Conservation (phyloP, 1,140 invertebrate genomes). For the Papilio xuthus region DNA sequence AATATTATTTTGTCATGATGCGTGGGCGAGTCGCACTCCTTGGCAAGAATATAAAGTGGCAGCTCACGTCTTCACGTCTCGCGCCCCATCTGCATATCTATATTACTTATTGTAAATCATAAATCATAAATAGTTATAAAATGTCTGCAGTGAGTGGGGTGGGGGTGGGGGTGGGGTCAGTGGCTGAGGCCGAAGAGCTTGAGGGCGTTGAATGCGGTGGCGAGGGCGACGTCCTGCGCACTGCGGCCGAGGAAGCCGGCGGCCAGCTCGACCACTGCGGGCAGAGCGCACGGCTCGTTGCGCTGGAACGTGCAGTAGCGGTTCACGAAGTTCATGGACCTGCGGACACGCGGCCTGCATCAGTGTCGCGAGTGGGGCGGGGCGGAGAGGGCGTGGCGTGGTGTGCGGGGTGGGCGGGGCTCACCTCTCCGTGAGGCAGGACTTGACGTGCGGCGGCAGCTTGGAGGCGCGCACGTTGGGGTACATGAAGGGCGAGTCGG, state of each 20-base stretch:
- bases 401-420: too few species aligned
- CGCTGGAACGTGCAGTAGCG: conserved; percentile 96
- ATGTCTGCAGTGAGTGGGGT: too few species aligned
- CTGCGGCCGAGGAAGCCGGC: conserved; percentile 93
- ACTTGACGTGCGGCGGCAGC: conserved; percentile 92
- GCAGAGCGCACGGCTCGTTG: conserved; percentile 97
- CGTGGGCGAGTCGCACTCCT: too few species aligned
- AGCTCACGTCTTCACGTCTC: not conserved
- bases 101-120: too few species aligned
- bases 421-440: conserved; percentile 91
- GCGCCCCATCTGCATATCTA: not conserved
- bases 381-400: too few species aligned
- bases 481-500: conserved; percentile 98
- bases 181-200: conserved; percentile 95
- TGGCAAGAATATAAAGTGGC: too few species aligned
- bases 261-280: conserved; percentile 96
- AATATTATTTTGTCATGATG: conserved; percentile 44
- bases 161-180: conserved; percentile 60
- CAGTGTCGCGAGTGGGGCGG: too few species aligned
- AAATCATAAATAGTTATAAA: too few species aligned
- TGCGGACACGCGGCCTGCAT: conserved; percentile 47
- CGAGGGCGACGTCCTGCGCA: conserved; percentile 94
- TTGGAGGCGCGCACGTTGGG: conserved; percentile 97
- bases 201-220: conserved; percentile 96
- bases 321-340: conserved; percentile 84